Conservation (phyloP, 2,888 invertebrate species). For the Cephonodes hylas region DNA sequence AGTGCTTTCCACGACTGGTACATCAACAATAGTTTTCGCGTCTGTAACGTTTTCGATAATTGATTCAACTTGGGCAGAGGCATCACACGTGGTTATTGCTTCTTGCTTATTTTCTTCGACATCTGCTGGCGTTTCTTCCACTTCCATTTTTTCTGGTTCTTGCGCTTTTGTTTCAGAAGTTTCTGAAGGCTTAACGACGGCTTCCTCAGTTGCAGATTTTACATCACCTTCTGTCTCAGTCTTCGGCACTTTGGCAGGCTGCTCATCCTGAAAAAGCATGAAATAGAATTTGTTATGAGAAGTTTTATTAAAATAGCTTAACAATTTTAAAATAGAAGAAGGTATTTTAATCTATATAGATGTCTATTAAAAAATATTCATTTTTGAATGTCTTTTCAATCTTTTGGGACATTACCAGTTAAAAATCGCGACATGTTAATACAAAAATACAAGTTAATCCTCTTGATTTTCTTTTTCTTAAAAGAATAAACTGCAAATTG, state of each 20-base stretch:
- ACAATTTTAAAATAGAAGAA: no score
- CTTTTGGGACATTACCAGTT: no score
- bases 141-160: conserved; percentile 39
- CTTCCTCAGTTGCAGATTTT: conserved; percentile 40
- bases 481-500: no score
- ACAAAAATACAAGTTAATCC: no score
- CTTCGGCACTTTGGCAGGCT: conserved; percentile 80
- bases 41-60: conserved; percentile 49
- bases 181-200: conserved; percentile 14
- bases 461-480: no score
- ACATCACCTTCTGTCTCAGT: conserved; percentile 62
- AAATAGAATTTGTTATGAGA: conserved; percentile 7
- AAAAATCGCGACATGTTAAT: no score
- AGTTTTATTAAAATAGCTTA: no score
- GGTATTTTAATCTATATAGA: no score
- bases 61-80: conserved; percentile 33
- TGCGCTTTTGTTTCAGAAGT: conserved; percentile 17
- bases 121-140: conserved; percentile 40
- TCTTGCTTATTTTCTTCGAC: conserved; percentile 31
- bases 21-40: conserved; percentile 37
- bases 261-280: conserved; percentile 53
- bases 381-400: no score
- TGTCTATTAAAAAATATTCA: no score
- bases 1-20: conserved; percentile 40
- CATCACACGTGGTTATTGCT: conserved; percentile 25